Conservation (phyloP, 2,113 vertebrate genomes). For the Numida meleagris region DNA sequence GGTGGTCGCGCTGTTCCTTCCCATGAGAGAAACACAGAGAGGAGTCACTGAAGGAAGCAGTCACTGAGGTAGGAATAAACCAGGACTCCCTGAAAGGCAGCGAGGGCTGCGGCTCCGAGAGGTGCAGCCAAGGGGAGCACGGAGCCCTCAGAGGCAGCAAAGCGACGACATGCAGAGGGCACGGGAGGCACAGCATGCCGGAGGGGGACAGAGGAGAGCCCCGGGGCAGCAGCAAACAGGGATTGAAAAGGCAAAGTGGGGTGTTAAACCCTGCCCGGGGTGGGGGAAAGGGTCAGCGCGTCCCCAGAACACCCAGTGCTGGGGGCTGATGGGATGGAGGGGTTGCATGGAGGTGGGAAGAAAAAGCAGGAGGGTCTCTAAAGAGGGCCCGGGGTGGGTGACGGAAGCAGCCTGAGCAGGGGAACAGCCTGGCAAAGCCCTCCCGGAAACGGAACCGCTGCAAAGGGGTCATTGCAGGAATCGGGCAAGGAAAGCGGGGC, state of each 20-base stretch:
- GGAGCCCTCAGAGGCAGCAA: neutral
- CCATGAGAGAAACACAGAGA: neutral
- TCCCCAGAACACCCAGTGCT: neutral
- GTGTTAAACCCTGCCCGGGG: neutral
- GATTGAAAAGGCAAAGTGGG: accelerated
- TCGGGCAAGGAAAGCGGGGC: neutral
- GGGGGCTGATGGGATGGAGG: neutral
- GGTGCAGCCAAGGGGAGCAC: neutral
- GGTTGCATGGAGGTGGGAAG: neutral
- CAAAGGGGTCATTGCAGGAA: accelerated
- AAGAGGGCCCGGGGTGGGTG: neutral
- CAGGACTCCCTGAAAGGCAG: neutral
- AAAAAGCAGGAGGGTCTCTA: neutral
- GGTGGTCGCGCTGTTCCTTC: neutral
- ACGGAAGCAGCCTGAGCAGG: accelerated
- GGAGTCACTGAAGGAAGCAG: neutral
- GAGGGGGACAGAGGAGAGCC: neutral
- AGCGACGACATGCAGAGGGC: neutral
- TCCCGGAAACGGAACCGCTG: accelerated
- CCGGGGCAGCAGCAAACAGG: accelerated
- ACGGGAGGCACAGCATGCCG: neutral
- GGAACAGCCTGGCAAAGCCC: neutral
- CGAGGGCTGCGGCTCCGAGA: neutral
- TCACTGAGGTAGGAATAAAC: constrained; percentile 45
- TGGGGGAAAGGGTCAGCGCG: neutral